Conservation (phyloP, 2,888 invertebrate species). For the Theristus sp. region DNA sequence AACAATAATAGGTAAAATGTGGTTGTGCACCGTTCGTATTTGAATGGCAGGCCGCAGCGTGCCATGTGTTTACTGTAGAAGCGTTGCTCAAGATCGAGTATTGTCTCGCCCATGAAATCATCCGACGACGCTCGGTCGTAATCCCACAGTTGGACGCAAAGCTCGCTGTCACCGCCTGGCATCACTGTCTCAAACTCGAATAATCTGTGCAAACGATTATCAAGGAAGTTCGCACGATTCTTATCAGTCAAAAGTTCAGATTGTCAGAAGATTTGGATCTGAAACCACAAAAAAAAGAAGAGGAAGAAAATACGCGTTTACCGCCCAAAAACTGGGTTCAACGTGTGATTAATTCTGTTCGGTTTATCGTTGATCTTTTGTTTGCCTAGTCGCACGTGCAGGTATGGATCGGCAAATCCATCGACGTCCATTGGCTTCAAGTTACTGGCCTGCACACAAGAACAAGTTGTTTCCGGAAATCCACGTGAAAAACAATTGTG, state of each 20-base stretch:
- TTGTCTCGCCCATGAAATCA: slow-evolving; percentile 74
- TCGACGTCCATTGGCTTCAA: neutral
- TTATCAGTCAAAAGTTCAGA: too few species aligned
- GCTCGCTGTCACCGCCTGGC: slow-evolving; percentile 60
- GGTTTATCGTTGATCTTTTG: slow-evolving; percentile 67
- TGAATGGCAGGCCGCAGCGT: slow-evolving; percentile 58
- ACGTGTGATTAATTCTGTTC: slow-evolving; percentile 68
- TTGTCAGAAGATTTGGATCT: too few species aligned
- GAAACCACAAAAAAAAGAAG: neutral
- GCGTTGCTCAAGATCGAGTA: slow-evolving; percentile 71
- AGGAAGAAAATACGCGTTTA: too few species aligned
- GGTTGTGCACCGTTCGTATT: slow-evolving; percentile 74
- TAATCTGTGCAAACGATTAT: slow-evolving; percentile 41
- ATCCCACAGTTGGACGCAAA: slow-evolving; percentile 64
- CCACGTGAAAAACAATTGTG: neutral
- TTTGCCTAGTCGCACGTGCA: slow-evolving; percentile 59
- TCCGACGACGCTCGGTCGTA: slow-evolving; percentile 76
- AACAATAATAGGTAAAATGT: too few species aligned
- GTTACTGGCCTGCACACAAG: neutral
- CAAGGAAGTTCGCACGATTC: too few species aligned
- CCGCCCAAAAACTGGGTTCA: slow-evolving; percentile 69
- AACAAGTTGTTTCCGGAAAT: neutral
- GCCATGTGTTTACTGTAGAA: slow-evolving; percentile 74
- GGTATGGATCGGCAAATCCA: slow-evolving; percentile 53
- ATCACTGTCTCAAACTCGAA: slow-evolving; percentile 79